Conservation (phyloP, 2,797 vertebrate genomes). For the Gobio occitaniae region DNA sequence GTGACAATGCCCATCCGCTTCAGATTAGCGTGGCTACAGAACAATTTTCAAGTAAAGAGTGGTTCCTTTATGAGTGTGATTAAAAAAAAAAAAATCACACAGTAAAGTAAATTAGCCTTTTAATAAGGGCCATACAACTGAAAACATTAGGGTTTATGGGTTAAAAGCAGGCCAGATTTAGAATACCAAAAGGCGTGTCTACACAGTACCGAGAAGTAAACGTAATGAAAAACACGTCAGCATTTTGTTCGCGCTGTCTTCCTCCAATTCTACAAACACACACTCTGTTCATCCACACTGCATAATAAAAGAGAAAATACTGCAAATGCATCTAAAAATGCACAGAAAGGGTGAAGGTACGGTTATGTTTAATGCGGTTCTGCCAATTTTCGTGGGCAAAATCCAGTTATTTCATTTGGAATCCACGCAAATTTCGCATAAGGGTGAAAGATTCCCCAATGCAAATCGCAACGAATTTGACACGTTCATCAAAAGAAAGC, state of each 20-base stretch:
- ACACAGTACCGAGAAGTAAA: neutral
- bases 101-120: conserved; percentile 51
- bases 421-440: too few relatives aligned
- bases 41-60: conserved; percentile 38
- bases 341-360: neutral
- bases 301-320: neutral
- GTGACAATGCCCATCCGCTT: conserved; percentile 55
- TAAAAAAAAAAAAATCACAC: conserved; percentile 29
- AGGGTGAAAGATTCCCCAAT: too few relatives aligned
- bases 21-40: conserved; percentile 53
- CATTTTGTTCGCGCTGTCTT: neutral
- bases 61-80: conserved; percentile 37
- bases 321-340: neutral
- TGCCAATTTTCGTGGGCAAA: too few relatives aligned
- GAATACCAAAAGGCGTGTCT: neutral
- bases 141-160: conserved; percentile 32
- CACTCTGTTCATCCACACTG: neutral
- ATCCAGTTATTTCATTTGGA: too few relatives aligned
- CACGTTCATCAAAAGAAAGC: too few relatives aligned
- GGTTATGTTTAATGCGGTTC: neutral
- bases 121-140: conserved; percentile 42
- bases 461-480: too few relatives aligned
- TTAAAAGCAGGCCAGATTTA: conserved; percentile 22
- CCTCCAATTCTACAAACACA: neutral
- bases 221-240: neutral